Conservation (phyloP, 1,140 invertebrate genomes). For the Batillaria attramentaria region DNA sequence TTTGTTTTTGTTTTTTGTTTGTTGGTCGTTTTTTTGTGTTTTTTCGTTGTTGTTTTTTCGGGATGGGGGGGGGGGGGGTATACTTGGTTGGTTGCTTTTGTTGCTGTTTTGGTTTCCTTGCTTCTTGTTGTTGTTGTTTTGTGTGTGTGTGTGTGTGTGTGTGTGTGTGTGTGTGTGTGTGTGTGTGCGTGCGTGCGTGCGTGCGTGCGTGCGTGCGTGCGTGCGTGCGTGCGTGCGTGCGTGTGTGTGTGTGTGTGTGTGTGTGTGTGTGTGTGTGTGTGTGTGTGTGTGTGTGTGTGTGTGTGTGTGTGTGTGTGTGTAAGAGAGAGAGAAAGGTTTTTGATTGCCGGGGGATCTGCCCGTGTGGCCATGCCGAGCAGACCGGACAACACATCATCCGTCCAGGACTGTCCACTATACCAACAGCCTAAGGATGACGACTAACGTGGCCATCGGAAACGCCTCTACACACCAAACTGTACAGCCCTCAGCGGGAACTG, state of each 20-base stretch:
- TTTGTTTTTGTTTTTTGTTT: not conserved
- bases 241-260: slow-evolving; percentile 25
- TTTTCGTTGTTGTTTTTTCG: not conserved
- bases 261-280: slow-evolving; percentile 19
- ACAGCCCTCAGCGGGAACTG: too few relatives aligned
- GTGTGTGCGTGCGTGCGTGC: not conserved
- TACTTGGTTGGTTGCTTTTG: not conserved
- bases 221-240: slow-evolving; percentile 14
- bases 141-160: slow-evolving; percentile 7
- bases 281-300: slow-evolving; percentile 12
- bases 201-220: slow-evolving; percentile 15
- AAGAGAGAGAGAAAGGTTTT: too few relatives aligned
- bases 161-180: slow-evolving; percentile 6
- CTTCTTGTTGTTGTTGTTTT: not conserved
- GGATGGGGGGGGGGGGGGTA: not conserved
- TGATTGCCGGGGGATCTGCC: too few relatives aligned
- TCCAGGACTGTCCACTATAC: too few relatives aligned
- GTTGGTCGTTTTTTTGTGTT: not conserved
- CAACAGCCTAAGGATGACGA: too few relatives aligned
- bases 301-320: not conserved
- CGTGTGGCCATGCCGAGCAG: too few relatives aligned
- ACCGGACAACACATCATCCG: too few relatives aligned
- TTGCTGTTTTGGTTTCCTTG: not conserved
- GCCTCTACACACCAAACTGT: too few relatives aligned
- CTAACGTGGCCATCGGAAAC: too few relatives aligned